These are phyloP conservation scores for Apaloderma vittatum DNA, from an alignment of 2,113 vertebrate genomes.

Conservation along the genomic window DNA sequence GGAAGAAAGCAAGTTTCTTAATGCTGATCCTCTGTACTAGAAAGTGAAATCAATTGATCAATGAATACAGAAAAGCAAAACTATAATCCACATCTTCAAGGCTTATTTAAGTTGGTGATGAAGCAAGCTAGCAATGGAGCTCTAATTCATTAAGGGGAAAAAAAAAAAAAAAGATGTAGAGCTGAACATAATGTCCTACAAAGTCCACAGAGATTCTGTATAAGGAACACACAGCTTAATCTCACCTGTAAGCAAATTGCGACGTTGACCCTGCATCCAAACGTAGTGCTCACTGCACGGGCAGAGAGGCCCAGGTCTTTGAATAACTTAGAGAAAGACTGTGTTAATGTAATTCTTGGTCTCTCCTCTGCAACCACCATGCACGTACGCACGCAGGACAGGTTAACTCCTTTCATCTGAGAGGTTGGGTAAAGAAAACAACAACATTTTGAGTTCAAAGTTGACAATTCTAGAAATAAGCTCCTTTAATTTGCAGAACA, in stretches of 20 bases:
- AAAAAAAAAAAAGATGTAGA: neutral
- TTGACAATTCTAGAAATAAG: neutral
- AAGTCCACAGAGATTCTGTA: neutral
- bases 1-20: neutral
- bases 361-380: constrained; percentile 98
- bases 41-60: neutral
- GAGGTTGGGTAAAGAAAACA: neutral
- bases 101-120: neutral
- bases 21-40: neutral
- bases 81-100: neutral
- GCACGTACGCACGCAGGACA: constrained; percentile 94
- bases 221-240: neutral
- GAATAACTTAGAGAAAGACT: constrained; percentile 97
- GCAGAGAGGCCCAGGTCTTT: constrained; percentile 94
- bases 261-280: constrained; percentile 96
- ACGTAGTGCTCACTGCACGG: constrained; percentile 95
- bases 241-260: constrained; percentile 96
- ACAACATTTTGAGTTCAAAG: neutral
- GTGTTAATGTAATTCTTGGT: constrained; percentile 89
- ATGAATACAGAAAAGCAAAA: neutral
- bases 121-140: neutral
- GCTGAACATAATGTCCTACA: neutral
- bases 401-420: constrained; percentile 91
- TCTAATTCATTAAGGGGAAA: neutral
- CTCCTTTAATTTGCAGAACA: neutral